Conservation (phyloP, 2,888 invertebrate genomes). For the Machimus rusticus region DNA sequence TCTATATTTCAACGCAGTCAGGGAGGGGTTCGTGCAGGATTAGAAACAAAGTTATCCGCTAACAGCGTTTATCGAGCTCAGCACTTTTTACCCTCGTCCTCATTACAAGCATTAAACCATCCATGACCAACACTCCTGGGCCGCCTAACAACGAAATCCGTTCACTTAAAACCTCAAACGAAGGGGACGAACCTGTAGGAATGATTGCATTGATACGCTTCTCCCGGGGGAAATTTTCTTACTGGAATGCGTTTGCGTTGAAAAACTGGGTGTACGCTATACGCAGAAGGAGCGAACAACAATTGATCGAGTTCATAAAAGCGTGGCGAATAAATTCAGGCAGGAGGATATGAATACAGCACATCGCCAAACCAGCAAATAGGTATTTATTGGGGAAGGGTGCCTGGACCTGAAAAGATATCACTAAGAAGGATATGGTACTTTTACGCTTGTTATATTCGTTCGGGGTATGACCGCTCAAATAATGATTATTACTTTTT, state of each 20-base stretch:
- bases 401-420: neutral
- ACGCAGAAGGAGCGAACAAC: conserved; percentile 38
- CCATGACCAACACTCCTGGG: conserved; percentile 24
- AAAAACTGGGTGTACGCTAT: conserved; percentile 31
- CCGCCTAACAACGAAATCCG: conserved; percentile 29
- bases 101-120: conserved; percentile 31
- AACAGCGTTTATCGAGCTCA: conserved; percentile 20
- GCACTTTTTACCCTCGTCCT: conserved; percentile 27
- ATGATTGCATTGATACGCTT: conserved; percentile 22
- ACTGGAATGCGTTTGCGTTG: neutral
- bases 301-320: conserved; percentile 47
- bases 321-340: conserved; percentile 46
- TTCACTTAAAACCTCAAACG: conserved; percentile 40
- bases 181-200: conserved; percentile 21
- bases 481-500: conserved; percentile 16
- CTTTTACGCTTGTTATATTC: conserved; percentile 27
- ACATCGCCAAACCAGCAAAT: neutral
- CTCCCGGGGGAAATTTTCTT: conserved; percentile 31
- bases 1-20: neutral
- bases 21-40: neutral
- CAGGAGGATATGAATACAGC: conserved; percentile 38
- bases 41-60: conserved; percentile 24
- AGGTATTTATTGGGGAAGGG: conserved; percentile 14
- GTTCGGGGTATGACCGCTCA: neutral
- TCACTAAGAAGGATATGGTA: conserved; percentile 5